Base-by-base conservation (phyloP, 2,888 invertebrate genomes). In the Cataglyphis altisquamis region DNA sequence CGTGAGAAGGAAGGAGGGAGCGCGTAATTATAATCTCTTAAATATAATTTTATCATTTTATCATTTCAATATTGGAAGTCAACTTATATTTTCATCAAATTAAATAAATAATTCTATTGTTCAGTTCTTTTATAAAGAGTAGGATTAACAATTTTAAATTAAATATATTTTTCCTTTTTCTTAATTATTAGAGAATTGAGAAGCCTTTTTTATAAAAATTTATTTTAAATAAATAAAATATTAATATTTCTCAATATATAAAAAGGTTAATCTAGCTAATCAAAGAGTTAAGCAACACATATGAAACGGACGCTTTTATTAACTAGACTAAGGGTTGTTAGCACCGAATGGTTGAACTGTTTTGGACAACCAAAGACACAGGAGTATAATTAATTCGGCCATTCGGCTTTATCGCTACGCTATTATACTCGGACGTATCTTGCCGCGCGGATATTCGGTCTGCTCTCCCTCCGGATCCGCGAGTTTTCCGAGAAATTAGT, bases 401-500 rank as follows among this genome's bases (percentile, higher is more conserved):
- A 88, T 88, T 86, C 72, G 72, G 83, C 48, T 82, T 85, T 83
- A 88, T 88, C 83, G 82, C 70, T 32, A 62, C 74, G 74, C 78
- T 80, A 83, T 74, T 83, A 88, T 83, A 67, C 63, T 75, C 32
- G 66, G 80, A 82, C 83, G 83, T 88, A 77, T 84, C 88, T 74
- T 84, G 32, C 70, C 25, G 48, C 21, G 77, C 64, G 41, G 25
- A 62, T 84, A 85, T 85, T 80, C 64, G 60, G 78, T 78, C 62
- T 67, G n/a, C 55, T 63, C 84, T 68, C 84, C 72, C 82, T 52
- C 68, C 82, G 89, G 86, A 91, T 90, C 89, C 91, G 89, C 88
- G 90, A 93, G 92, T 93, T 94, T 93, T 93, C 92, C 93, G 92
- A 91, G 92, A 92, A 93, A 94, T 94, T 94, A 93, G 92, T 91